Conservation (phyloP, 2,888 invertebrate genomes). For the Pammene aurita region DNA sequence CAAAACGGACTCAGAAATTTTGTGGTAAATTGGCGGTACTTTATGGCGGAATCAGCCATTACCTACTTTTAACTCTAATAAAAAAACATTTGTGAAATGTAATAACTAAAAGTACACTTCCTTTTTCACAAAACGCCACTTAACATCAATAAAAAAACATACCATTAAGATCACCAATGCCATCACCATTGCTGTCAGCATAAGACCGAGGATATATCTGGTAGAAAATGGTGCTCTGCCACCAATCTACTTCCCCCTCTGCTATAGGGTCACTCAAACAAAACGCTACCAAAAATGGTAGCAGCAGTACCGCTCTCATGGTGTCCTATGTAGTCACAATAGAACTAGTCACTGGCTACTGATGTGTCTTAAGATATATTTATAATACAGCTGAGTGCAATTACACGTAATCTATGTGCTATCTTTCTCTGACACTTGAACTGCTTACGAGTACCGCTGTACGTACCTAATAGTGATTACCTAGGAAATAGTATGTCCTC, state of each 20-base stretch:
- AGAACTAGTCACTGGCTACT: conserved; percentile 10
- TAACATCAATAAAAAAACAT: conserved; percentile 28
- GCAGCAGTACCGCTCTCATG: conserved; percentile 59
- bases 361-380: conserved; percentile 19
- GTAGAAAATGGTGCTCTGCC: conserved; percentile 89
- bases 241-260: conserved; percentile 85
- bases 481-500: background rate
- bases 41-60: too few species aligned
- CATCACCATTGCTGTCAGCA: conserved; percentile 89
- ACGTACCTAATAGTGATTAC: conserved; percentile 1
- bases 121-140: too few species aligned
- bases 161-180: conserved; percentile 85
- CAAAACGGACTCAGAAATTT: too few species aligned
- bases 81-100: too few species aligned
- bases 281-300: conserved; percentile 55
- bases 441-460: background rate
- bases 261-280: conserved; percentile 50
- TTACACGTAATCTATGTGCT: conserved; percentile 8
- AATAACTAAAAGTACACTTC: too few species aligned
- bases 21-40: too few species aligned
- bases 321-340: background rate
- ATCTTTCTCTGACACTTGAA: conserved; percentile 37
- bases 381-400: conserved; percentile 19
- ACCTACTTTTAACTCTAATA: too few species aligned
- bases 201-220: conserved; percentile 92